These are phyloP conservation scores for Drosophila siamana DNA, from an alignment of 2,888 invertebrate genomes.

Conservation along the genomic window DNA sequence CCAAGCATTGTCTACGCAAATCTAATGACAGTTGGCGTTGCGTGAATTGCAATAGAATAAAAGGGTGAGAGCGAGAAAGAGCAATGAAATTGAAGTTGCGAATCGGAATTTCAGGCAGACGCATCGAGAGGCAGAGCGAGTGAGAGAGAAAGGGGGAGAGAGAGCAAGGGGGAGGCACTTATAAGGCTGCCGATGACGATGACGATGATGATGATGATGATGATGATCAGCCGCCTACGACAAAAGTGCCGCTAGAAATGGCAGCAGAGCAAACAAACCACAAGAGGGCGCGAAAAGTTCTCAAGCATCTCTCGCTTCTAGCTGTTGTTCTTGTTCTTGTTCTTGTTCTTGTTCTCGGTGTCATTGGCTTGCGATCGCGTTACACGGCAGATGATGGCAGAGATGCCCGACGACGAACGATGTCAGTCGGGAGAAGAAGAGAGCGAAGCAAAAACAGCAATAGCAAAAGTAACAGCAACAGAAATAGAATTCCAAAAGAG, in stretches of 20 bases:
- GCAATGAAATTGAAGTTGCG: slow-evolving; percentile 14
- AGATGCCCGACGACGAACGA: no score
- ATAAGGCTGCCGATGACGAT: slow-evolving; percentile 10
- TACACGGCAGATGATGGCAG: slow-evolving; percentile 25
- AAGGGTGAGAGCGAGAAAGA: no score
- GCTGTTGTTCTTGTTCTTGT: slow-evolving; percentile 14
- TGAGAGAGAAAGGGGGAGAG: no score
- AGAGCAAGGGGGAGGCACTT: slow-evolving; percentile 12
- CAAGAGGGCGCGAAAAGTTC: slow-evolving; percentile 9
- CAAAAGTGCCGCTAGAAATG: slow-evolving; percentile 23
- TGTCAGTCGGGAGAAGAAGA: background rate
- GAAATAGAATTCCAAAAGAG: background rate
- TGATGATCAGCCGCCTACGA: slow-evolving; percentile 21
- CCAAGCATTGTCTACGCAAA: background rate
- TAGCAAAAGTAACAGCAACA: background rate
- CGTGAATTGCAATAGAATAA: no score
- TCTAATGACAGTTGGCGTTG: slow-evolving; percentile 11
- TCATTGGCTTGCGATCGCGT: slow-evolving; percentile 57
- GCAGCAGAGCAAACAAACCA: slow-evolving; percentile 9
- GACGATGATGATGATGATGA: slow-evolving; percentile 1
- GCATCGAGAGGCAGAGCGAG: background rate
- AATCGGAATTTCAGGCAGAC: slow-evolving; percentile 16
- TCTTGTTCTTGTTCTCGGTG: no score
- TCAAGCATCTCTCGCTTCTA: slow-evolving; percentile 7
- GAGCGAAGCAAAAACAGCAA: background rate